Conservation (phyloP, 2,888 invertebrate genomes). For the Zygaena filipendulae region DNA sequence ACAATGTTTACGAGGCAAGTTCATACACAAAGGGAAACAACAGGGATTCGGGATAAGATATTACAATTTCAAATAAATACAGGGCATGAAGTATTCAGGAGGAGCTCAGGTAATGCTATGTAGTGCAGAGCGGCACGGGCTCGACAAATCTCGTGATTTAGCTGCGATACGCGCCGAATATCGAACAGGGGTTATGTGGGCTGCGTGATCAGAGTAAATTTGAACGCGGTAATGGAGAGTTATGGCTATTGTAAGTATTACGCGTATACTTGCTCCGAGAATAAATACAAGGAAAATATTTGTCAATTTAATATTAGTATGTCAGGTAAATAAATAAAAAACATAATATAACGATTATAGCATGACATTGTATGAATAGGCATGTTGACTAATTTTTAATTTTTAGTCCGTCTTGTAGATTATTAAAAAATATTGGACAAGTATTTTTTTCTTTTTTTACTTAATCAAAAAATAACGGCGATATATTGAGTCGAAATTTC, state of each 20-base stretch:
- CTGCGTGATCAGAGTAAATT: slow-evolving; percentile 62
- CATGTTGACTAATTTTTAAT: too few species aligned
- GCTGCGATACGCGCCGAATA: slow-evolving; percentile 62
- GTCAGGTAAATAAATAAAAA: too few species aligned
- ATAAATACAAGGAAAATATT: too few species aligned
- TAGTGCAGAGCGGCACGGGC: slow-evolving; percentile 51
- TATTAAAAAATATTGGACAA: too few species aligned
- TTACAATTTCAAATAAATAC: slow-evolving; percentile 67
- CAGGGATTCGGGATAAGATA: slow-evolving; percentile 58
- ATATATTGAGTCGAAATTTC: too few species aligned
- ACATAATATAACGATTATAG: too few species aligned
- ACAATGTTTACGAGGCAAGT: slow-evolving; percentile 57
- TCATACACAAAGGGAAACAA: slow-evolving; percentile 48
- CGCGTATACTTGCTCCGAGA: slow-evolving; percentile 20
- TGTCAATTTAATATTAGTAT: too few species aligned
- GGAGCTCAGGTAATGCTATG: slow-evolving; percentile 61
- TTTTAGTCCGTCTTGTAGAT: too few species aligned
- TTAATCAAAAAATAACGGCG: too few species aligned
- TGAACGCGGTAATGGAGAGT: slow-evolving; percentile 56
- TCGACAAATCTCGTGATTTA: slow-evolving; percentile 68
- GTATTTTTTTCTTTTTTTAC: too few species aligned
- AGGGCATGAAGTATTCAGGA: slow-evolving; percentile 64
- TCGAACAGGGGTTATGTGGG: slow-evolving; percentile 53
- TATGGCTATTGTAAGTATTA: slow-evolving; percentile 37
- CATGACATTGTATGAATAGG: too few species aligned